Conservation (phyloP, 2,888 invertebrate genomes). For the Trissolcus japonicus region DNA sequence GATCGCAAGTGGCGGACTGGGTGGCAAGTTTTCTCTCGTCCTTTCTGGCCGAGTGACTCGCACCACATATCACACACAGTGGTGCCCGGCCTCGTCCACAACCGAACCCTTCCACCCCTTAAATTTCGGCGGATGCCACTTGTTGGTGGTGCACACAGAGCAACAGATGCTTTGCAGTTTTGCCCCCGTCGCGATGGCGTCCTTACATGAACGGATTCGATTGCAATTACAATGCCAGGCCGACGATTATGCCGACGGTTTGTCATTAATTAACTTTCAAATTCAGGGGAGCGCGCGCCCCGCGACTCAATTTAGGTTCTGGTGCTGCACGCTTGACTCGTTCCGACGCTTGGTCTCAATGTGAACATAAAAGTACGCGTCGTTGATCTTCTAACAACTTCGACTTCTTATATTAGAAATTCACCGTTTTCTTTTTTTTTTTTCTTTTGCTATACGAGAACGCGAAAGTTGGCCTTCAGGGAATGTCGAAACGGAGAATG, state of each 20-base stretch:
- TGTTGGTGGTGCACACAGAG: constrained; percentile 65
- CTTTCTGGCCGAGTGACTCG: constrained; percentile 33
- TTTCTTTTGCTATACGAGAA: constrained; percentile 9
- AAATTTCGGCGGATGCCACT: constrained; percentile 69
- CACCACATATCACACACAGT: constrained; percentile 38
- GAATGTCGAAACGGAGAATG: not conserved
- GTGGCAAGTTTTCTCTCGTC: constrained; percentile 38
- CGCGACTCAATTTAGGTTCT: constrained; percentile 28
- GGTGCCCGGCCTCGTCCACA: constrained; percentile 35
- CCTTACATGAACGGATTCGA: constrained; percentile 13
- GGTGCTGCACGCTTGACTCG: constrained; percentile 28
- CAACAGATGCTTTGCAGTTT: constrained; percentile 66
- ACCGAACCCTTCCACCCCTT: constrained; percentile 55
- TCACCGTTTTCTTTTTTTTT: not conserved
- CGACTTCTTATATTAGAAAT: constrained; percentile 23
- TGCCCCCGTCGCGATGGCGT: constrained; percentile 11
- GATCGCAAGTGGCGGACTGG: constrained; percentile 40
- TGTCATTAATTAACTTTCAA: constrained; percentile 51
- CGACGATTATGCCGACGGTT: constrained; percentile 27
- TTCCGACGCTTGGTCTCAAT: constrained; percentile 7
- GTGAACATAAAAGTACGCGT: constrained; percentile 35
- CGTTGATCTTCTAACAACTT: constrained; percentile 37
- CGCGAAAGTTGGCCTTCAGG: constrained; percentile 4
- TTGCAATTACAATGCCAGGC: constrained; percentile 13
- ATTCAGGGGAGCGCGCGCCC: constrained; percentile 30